Conservation (phyloP, 2,113 vertebrate genomes). For the Dasyornis broadbenti region DNA sequence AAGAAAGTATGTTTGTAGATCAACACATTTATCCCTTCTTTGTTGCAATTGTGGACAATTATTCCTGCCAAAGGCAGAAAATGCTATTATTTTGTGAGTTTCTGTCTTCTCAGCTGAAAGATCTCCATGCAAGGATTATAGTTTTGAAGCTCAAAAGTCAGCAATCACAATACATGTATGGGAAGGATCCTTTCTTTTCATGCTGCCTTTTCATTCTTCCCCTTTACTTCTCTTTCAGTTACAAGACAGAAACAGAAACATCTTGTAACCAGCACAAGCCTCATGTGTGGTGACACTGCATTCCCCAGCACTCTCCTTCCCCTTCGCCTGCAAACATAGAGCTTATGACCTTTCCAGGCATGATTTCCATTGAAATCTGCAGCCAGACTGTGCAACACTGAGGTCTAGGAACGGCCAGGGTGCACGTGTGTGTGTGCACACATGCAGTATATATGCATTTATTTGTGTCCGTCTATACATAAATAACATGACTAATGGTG, state of each 20-base stretch:
- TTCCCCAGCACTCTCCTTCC: neutral
- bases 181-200: neutral
- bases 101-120: neutral
- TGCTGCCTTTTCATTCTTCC: neutral
- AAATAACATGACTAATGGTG: neutral
- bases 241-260: neutral
- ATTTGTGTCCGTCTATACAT: neutral
- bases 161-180: accelerated
- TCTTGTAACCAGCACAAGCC: neutral
- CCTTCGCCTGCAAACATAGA: neutral
- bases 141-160: neutral
- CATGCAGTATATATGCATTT: neutral
- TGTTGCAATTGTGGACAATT: neutral
- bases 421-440: neutral
- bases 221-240: neutral
- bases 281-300: accelerated
- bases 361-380: neutral
- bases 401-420: neutral
- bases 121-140: neutral
- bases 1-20: neutral
- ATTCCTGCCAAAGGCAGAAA: neutral
- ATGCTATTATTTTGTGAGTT: neutral
- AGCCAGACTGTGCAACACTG: neutral
- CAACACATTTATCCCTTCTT: neutral
- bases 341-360: neutral